Conservation (phyloP, 2,797 vertebrate species). For the Mormyrus proboscirostris region DNA sequence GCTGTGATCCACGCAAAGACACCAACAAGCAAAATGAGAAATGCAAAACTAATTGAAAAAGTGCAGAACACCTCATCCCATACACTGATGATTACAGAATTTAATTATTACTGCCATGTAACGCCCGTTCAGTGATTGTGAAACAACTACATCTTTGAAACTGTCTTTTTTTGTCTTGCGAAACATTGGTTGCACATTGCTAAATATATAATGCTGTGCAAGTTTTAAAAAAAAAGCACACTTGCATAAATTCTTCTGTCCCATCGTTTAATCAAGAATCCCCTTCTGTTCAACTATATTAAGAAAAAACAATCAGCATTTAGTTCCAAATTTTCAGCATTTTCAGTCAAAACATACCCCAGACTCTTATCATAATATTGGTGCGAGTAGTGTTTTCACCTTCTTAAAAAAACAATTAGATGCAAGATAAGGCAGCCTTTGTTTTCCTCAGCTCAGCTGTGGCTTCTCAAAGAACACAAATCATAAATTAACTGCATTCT, state of each 20-base stretch:
- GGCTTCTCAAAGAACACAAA: conserved; percentile 50
- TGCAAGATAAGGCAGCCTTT: conserved; percentile 6
- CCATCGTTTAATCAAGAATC: background rate
- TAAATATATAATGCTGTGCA: background rate
- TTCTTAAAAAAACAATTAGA: conserved; percentile 12
- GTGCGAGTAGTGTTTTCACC: conserved; percentile 13
- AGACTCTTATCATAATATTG: conserved; percentile 17
- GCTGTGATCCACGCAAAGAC: background rate
- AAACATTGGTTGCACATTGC: background rate
- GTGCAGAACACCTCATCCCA: background rate
- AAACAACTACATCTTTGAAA: background rate
- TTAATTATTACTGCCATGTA: background rate
- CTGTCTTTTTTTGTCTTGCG: background rate
- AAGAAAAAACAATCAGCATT: background rate
- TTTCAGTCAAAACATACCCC: background rate
- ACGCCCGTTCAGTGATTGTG: background rate
- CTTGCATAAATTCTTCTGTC: background rate
- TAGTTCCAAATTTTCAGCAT: background rate
- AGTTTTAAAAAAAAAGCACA: background rate
- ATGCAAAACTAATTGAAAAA: background rate
- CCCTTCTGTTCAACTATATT: background rate
- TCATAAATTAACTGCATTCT: conserved; percentile 57
- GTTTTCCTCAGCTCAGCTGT: background rate
- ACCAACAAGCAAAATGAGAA: background rate
- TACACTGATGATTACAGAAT: background rate